Conservation (phyloP, 1,140 invertebrate genomes). For the Drosophila grimshawi region DNA sequence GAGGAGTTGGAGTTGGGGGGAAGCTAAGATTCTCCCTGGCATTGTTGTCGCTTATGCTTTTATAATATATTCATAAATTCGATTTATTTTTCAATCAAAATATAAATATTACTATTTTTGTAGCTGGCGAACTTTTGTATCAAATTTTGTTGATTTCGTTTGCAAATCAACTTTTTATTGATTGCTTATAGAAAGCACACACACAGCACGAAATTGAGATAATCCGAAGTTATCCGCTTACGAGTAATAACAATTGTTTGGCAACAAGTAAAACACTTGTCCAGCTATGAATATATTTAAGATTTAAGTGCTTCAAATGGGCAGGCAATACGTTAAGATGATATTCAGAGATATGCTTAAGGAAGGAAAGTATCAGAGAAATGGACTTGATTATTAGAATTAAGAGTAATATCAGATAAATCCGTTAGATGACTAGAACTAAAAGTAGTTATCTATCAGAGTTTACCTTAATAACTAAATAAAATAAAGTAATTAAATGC, state of each 20-base stretch:
- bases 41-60: conserved; percentile 77
- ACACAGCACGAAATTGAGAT: not conserved
- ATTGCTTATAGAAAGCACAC: conserved; percentile 10
- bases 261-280: too few relatives aligned
- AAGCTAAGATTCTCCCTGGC: conserved; percentile 44
- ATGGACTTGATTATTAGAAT: too few relatives aligned
- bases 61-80: conserved; percentile 84
- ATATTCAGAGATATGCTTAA: too few relatives aligned
- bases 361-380: too few relatives aligned
- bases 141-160: conserved; percentile 44
- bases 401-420: too few relatives aligned
- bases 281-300: too few relatives aligned
- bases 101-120: conserved; percentile 68
- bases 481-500: too few relatives aligned
- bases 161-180: conserved; percentile 26
- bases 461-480: too few relatives aligned
- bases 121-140: conserved; percentile 37
- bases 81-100: conserved; percentile 84
- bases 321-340: too few relatives aligned
- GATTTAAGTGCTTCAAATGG: too few relatives aligned
- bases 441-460: too few relatives aligned
- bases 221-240: not conserved
- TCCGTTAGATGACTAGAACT: too few relatives aligned
- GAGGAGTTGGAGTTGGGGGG: conserved; percentile 1
- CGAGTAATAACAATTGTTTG: not conserved